Conservation (phyloP, 2,797 vertebrate species). For the Taeniopygia guttata region DNA sequence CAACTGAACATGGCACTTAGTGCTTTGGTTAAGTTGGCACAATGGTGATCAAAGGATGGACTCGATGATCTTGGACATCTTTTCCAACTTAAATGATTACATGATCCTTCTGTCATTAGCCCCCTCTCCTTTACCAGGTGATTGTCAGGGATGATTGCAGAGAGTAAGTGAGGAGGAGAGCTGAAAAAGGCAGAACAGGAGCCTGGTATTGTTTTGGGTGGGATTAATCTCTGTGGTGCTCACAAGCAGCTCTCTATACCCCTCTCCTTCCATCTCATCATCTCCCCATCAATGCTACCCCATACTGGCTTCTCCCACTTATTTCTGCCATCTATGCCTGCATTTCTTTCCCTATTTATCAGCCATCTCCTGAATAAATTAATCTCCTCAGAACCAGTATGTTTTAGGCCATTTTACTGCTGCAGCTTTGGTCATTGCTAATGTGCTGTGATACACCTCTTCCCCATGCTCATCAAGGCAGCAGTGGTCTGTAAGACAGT, state of each 20-base stretch:
- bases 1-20: not conserved
- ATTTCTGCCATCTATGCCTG: not conserved
- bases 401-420: not conserved
- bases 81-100: not conserved
- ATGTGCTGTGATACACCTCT: not conserved
- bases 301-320: not conserved
- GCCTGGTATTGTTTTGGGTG: not conserved
- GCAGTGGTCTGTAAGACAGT: not conserved
- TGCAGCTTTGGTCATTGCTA: not conserved
- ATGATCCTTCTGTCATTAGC: not conserved
- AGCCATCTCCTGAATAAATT: not conserved
- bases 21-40: not conserved
- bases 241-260: fast-evolving
- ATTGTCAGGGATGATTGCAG: not conserved
- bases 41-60: not conserved
- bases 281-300: not conserved
- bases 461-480: not conserved
- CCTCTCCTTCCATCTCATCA: not conserved
- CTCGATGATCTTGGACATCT: not conserved
- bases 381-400: not conserved
- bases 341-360: not conserved
- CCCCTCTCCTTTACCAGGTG: not conserved
- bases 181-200: not conserved
- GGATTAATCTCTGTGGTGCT: not conserved
- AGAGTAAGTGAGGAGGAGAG: not conserved